phyloP scores from a whole-genome alignment of 2,888 invertebrate genomes.

The Torymus texanus region DNA sequence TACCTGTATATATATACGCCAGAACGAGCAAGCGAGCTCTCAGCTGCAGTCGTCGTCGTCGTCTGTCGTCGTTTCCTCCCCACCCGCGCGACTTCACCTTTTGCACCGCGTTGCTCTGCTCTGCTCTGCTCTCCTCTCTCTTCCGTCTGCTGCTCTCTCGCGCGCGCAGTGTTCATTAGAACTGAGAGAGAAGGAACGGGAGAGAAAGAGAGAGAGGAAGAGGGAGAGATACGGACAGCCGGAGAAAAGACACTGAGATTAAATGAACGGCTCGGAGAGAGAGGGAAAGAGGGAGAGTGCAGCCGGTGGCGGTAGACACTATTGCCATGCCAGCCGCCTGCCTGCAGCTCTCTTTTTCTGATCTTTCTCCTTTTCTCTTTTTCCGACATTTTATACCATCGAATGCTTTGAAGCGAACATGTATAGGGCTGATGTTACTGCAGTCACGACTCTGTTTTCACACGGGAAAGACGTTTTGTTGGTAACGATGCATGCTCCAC shows the following conservation, averaged over 20 bases:
- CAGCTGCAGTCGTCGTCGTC: conserved; percentile 48
- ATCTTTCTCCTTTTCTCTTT: neutral
- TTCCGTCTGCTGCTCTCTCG: conserved; percentile 2
- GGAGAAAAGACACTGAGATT: conserved; percentile 44
- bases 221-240: conserved; percentile 53
- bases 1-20: too few relatives aligned
- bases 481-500: too few relatives aligned
- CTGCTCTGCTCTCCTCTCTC: neutral
- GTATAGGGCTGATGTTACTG: neutral
- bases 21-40: too few relatives aligned
- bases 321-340: neutral
- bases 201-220: conserved; percentile 36
- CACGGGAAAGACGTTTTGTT: too few relatives aligned
- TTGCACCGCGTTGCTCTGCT: neutral
- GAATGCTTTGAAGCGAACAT: neutral
- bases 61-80: conserved; percentile 29
- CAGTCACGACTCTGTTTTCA: too few relatives aligned
- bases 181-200: conserved; percentile 43
- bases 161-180: conserved; percentile 52
- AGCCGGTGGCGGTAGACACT: neutral
- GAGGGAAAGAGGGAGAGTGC: conserved; percentile 29
- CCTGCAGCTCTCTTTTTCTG: too few relatives aligned
- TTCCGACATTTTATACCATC: neutral
- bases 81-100: conserved; percentile 46
- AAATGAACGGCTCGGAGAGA: conserved; percentile 28